Conservation (phyloP, 2,113 vertebrate species). For the Mixornis gularis region DNA sequence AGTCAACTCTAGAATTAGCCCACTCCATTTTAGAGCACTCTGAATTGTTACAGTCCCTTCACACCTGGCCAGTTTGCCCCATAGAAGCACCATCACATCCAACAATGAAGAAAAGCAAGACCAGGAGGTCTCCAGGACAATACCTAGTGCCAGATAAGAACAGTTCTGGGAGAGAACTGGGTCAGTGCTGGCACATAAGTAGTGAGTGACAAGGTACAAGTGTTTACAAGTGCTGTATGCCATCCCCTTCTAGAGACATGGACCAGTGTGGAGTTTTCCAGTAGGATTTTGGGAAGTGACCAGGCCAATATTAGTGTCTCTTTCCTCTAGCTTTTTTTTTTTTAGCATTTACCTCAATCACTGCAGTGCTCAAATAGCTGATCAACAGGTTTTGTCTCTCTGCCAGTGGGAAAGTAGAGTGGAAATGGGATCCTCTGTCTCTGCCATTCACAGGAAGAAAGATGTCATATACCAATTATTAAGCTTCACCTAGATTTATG, state of each 20-base stretch:
- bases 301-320: not conserved
- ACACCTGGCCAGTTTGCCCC: not conserved
- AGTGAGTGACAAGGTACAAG: not conserved
- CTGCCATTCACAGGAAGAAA: not conserved
- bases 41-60: not conserved
- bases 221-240: not conserved
- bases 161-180: not conserved
- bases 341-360: not conserved
- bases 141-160: not conserved
- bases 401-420: not conserved
- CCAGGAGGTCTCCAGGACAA: not conserved
- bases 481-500: conserved; percentile 36
- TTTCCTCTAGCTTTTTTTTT: not conserved
- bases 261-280: not conserved
- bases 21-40: not conserved
- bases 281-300: not conserved
- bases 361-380: not conserved
- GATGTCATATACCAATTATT: not conserved
- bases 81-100: not conserved
- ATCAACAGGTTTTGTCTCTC: not conserved
- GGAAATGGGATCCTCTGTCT: conserved; percentile 9
- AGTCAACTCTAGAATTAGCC: not conserved
- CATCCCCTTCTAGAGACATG: not conserved
- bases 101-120: not conserved
- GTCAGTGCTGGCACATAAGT: not conserved